phyloP scores from a whole-genome alignment of 2,113 vertebrate species.

The Scytalopus superciliaris region DNA sequence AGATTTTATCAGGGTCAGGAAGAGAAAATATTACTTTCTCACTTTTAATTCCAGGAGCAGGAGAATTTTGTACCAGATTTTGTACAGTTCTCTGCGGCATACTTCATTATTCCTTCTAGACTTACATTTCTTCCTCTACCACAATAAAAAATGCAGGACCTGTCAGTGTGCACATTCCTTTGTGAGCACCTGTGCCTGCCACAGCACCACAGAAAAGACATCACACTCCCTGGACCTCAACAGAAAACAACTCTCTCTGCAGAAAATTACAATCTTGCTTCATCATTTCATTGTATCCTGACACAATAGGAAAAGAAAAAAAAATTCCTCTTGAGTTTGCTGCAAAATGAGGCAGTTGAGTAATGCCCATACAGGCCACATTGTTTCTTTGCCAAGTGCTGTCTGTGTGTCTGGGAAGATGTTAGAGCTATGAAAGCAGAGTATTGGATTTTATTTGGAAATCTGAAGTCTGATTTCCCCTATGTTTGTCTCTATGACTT shows the following conservation, averaged over 20 bases:
- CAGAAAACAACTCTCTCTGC: not conserved
- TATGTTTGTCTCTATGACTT: not conserved
- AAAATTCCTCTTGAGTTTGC: not conserved
- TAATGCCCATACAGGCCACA: not conserved
- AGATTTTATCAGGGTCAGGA: constrained; percentile 11
- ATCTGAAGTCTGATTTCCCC: not conserved
- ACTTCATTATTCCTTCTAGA: constrained; percentile 19
- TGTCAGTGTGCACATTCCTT: not conserved
- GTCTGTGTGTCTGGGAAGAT: not conserved
- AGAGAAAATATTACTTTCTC: constrained; percentile 44
- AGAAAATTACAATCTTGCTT: not conserved
- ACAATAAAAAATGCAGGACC: not conserved
- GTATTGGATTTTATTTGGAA: not conserved
- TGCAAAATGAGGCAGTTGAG: not conserved
- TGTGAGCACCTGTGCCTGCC: not conserved
- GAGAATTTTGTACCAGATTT: not conserved
- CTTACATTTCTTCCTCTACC: not conserved
- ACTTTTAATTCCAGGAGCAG: constrained; percentile 36
- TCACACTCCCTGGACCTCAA: not conserved
- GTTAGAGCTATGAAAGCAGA: not conserved
- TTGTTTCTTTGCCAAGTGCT: not conserved
- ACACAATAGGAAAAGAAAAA: not conserved
- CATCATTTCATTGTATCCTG: not conserved
- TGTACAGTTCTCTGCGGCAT: not conserved
- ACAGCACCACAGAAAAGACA: not conserved